Evolutionary conservation across 2,797 vertebrate species (phyloP).

Genomic region (Myoxocephalus aenaeus): DNA sequence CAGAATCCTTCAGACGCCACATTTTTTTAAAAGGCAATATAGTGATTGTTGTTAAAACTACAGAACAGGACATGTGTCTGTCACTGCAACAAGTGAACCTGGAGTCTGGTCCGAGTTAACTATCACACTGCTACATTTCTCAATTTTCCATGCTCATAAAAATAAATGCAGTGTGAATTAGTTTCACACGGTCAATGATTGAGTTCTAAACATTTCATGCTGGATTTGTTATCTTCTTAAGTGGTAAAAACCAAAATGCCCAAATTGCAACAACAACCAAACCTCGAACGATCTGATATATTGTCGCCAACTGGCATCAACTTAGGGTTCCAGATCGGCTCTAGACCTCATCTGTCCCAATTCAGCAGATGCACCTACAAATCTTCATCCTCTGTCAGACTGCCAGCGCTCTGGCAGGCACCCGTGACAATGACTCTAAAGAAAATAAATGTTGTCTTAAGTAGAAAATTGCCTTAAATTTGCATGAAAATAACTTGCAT

Average conservation of each 20-base stretch:
- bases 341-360: slow-evolving; percentile 69
- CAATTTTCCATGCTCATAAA: background rate
- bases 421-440: slow-evolving; percentile 76
- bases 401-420: slow-evolving; percentile 48
- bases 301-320: slow-evolving; percentile 52
- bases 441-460: slow-evolving; percentile 82
- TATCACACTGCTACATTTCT: background rate
- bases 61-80: slow-evolving; percentile 21
- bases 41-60: background rate
- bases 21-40: background rate
- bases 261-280: slow-evolving; percentile 10
- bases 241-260: background rate
- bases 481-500: slow-evolving; percentile 86
- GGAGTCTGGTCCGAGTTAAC: background rate
- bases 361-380: slow-evolving; percentile 80
- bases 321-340: slow-evolving; percentile 51
- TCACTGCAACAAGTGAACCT: slow-evolving; percentile 69
- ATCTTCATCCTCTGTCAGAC: slow-evolving; percentile 73
- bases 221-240: slow-evolving; percentile 8
- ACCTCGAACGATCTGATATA: slow-evolving; percentile 17
- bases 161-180: background rate
- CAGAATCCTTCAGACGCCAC: background rate
- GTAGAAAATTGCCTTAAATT: slow-evolving; percentile 80
- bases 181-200: background rate
- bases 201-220: background rate